phyloP scores from a whole-genome alignment of 2,797 vertebrate genomes.

The Scomberomorus guttatus region DNA sequence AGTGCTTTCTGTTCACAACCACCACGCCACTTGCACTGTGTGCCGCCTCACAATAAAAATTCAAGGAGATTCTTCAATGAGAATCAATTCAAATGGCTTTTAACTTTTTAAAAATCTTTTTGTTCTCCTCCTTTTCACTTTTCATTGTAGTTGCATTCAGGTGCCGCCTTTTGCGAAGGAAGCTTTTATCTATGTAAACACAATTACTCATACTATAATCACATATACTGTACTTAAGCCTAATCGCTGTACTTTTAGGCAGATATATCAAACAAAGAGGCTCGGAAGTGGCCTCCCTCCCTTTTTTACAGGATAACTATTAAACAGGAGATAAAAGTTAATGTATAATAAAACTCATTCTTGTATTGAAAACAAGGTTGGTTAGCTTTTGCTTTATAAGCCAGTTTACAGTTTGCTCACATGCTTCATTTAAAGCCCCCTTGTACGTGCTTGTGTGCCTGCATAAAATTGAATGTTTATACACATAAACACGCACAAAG shows the following conservation, averaged over 20 bases:
- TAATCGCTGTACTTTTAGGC: not conserved
- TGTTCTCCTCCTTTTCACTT: not conserved
- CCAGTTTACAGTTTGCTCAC: not conserved
- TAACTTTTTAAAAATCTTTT: not conserved
- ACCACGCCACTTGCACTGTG: not conserved
- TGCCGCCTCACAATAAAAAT: not conserved
- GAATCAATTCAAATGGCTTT: not conserved
- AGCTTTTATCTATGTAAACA: conserved; percentile 35
- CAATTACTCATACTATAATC: not conserved
- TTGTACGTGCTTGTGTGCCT: not conserved
- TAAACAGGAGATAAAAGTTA: conserved; percentile 55
- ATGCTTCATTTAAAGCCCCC: not conserved
- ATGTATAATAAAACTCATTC: conserved; percentile 33
- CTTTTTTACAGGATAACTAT: conserved; percentile 25
- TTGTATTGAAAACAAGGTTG: not conserved
- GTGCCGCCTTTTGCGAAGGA: not conserved
- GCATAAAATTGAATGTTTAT: not conserved
- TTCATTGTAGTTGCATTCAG: not conserved
- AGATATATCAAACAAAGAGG: not conserved
- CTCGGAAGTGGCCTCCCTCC: conserved; percentile 3
- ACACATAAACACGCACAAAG: not conserved
- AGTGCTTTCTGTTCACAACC: not conserved
- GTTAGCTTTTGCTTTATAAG: conserved; percentile 23
- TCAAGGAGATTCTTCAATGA: not conserved
- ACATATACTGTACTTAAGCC: not conserved